phyloP scores from a whole-genome alignment of 2,888 invertebrate species.

The Eristalis intricaria region DNA sequence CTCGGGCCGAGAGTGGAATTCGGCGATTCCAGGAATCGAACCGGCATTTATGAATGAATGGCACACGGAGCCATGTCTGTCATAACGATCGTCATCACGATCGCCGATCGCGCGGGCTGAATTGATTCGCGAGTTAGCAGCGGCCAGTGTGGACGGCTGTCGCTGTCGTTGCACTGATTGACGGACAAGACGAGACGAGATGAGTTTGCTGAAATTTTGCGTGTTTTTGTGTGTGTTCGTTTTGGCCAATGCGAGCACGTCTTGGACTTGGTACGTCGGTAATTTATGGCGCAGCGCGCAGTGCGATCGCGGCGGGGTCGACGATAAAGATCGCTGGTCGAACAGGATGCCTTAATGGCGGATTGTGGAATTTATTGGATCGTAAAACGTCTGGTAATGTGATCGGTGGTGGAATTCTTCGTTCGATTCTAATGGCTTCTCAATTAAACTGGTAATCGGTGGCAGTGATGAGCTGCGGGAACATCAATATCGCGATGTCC shows the following conservation, averaged over 20 bases:
- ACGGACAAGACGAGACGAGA: not conserved
- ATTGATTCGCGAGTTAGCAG: constrained; percentile 50
- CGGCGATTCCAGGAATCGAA: constrained; percentile 66
- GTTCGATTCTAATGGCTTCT: constrained; percentile 62
- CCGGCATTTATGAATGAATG: constrained; percentile 70
- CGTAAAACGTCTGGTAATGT: constrained; percentile 63
- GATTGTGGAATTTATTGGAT: constrained; percentile 55
- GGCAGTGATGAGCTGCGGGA: constrained; percentile 46
- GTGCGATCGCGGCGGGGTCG: constrained; percentile 24
- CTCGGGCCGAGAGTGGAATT: constrained; percentile 46
- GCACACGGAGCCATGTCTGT: constrained; percentile 54
- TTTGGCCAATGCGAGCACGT: constrained; percentile 60
- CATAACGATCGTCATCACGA: constrained; percentile 53
- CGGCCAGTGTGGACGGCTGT: not conserved
- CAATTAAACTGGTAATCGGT: constrained; percentile 58
- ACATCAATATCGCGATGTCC: constrained; percentile 53
- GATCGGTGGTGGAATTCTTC: constrained; percentile 35
- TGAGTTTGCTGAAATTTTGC: not conserved
- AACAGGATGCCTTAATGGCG: constrained; percentile 67
- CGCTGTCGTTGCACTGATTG: not conserved
- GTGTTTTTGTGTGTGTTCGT: not conserved
- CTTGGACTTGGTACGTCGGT: constrained; percentile 56
- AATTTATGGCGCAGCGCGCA: constrained; percentile 58
- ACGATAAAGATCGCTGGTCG: constrained; percentile 12
- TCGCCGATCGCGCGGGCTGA: constrained; percentile 42